Base-by-base conservation (phyloP, 2,888 invertebrate species). In the Flabesymbios commensalis region DNA sequence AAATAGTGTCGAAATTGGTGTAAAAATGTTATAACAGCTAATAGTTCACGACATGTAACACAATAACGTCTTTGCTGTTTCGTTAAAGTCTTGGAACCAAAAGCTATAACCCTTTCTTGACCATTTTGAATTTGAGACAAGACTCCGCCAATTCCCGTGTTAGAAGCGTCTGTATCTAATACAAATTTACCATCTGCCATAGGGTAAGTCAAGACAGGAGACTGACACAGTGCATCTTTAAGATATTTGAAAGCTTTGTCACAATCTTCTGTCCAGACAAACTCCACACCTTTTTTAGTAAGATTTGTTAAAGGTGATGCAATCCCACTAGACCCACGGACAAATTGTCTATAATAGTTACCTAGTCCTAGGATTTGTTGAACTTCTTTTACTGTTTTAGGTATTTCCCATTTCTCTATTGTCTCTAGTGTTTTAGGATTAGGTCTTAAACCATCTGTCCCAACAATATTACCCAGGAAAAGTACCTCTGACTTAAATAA, bases 401-500 rank as follows among this genome's bases (percentile, higher is more conserved):
- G 63, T 14, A 19, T 22, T 4, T 58, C 58, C 58, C 59, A 62
- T 29, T 43, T 33, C 39, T 39, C 45, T 19, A 62, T 33, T 14
- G 31, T 39, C 28, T 45, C 29, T 3, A 60, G 43, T 28, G 59
- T 62, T 2, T 43, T 36, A 4, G 59, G 57, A 31, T 64, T 54
- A 1, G 60, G 33, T 7, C 19, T 19, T 7, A 63, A 33, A n/a
- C 63, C 55, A n/a, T 63, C 49, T n/a, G 57, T 19, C 1, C 29
- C 31, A 19, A 63, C 33, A 17, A 51, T 29, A 36, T 63, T 60
- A 5, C 60, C 60, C n/a, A 63, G 56, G 22, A 48, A 57, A n/a
- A 45, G 45, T 1, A 61, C 51, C 22, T 61, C 39, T 45, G 43
- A 10, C 26, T 49, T n/a, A 14, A 63, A 49, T 5, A 60, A 39